A percentile compares a stretch with the other conserved stretches of the same genome.
Conservation (phyloP, 1,140 invertebrate genomes). For the Hesperophylax magnus region DNA sequence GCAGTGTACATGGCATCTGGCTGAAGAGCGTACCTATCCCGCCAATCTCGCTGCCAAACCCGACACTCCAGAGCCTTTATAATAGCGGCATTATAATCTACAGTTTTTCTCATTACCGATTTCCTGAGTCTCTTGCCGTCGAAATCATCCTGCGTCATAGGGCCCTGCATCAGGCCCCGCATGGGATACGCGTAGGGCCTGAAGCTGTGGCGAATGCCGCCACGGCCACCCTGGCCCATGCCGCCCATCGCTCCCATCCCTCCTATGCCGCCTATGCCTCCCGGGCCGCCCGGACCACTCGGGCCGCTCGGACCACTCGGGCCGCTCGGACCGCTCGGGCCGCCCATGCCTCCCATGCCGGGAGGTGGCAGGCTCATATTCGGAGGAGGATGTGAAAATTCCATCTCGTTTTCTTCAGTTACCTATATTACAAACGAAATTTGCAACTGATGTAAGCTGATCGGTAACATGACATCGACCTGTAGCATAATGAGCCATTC, state of each 20-base stretch:
- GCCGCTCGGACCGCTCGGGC: conserved; percentile 50
- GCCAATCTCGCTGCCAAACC: conserved; percentile 93
- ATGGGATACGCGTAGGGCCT: conserved; percentile 71
- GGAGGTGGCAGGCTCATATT: conserved; percentile 67
- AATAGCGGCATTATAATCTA: conserved; percentile 98
- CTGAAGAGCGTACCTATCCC: conserved; percentile 89
- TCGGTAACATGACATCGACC: conserved; percentile 27
- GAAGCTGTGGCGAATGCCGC: conserved; percentile 69
- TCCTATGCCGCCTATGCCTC: conserved; percentile 38
- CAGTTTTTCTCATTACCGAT: conserved; percentile 97
- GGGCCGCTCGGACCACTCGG: conserved; percentile 51
- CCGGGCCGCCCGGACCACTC: conserved; percentile 50
- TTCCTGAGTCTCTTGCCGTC: conserved; percentile 96
- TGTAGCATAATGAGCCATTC: conserved; percentile 9
- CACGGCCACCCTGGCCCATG: conserved; percentile 61
- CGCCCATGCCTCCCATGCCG: conserved; percentile 61
- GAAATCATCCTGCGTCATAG: conserved; percentile 88
- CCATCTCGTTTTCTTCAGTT: conserved; percentile 65
- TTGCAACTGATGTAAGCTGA: conserved; percentile 30
- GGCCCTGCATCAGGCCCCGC: conserved; percentile 71
- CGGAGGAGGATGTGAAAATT: conserved; percentile 68
- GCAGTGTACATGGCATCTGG: conserved; percentile 94
- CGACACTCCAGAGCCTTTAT: conserved; percentile 93
- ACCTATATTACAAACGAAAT: conserved; percentile 64
- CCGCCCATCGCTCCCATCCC: conserved; percentile 49